Percentiles rank a stretch among this genome's conserved stretches.
Evolutionary conservation across 2,888 invertebrate genomes (phyloP).

Genomic region (Cetonia aurata): DNA sequence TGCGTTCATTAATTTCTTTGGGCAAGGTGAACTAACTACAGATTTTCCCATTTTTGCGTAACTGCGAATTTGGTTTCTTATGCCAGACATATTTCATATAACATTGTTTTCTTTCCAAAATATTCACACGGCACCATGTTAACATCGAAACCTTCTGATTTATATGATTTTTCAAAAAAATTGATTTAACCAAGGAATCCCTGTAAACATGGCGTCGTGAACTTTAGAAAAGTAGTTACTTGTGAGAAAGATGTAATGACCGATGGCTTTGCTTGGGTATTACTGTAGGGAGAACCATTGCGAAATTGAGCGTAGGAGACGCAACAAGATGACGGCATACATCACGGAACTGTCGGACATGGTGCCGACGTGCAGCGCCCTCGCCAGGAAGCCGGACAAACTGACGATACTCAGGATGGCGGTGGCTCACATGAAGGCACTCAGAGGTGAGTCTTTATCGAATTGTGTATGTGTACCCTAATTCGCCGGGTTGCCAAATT

Average conservation of each 20-base stretch:
- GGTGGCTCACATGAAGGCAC: constrained; percentile 98
- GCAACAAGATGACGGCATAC: constrained; percentile 99
- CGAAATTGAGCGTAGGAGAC: constrained; percentile 96
- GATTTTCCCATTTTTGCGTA: too few relatives aligned
- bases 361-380: constrained; percentile 98
- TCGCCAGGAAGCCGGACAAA: constrained; percentile 99
- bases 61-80: too few relatives aligned
- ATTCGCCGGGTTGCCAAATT: too few relatives aligned
- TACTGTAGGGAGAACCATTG: constrained; percentile 97
- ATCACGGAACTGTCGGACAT: constrained; percentile 99
- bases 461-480: background rate
- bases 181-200: background rate
- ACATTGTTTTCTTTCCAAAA: too few relatives aligned
- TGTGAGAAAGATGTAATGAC: constrained; percentile 58
- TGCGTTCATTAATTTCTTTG: too few relatives aligned
- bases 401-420: constrained; percentile 99
- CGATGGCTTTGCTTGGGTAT: constrained; percentile 63
- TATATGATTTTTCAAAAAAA: too few relatives aligned
- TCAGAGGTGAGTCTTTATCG: constrained; percentile 79
- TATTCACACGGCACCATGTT: too few relatives aligned
- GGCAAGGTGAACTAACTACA: too few relatives aligned
- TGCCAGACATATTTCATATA: too few relatives aligned
- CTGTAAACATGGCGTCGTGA: background rate
- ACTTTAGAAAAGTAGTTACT: constrained; percentile 9
- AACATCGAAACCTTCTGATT: too few relatives aligned